phyloP scores from a whole-genome alignment of 2,888 invertebrate species.

The Pristionchus entomophagus region DNA sequence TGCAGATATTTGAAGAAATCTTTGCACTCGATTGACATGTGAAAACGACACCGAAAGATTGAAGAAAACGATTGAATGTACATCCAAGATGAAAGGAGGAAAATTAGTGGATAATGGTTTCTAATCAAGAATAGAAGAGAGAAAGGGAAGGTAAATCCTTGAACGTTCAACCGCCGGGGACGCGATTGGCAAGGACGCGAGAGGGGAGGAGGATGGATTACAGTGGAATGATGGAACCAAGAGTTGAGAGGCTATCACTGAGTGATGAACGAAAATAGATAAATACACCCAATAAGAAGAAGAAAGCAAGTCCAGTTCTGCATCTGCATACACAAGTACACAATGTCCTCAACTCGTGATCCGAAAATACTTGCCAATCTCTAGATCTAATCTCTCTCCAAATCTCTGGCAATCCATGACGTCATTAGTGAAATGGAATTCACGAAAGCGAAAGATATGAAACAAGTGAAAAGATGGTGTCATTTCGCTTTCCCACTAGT shows the following conservation, averaged over 20 bases:
- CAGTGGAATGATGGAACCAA: conserved; percentile 3
- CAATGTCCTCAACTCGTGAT: neutral
- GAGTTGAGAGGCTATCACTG: neutral
- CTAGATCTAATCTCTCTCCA: neutral
- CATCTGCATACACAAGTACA: too few species aligned
- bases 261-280: too few species aligned
- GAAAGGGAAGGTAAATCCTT: neutral
- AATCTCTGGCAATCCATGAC: neutral
- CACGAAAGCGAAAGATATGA: neutral
- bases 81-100: neutral
- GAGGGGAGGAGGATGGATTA: conserved; percentile 8
- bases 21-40: neutral
- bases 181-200: conserved; percentile 8
- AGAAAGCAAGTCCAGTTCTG: too few species aligned
- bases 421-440: neutral
- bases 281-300: too few species aligned
- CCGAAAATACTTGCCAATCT: neutral
- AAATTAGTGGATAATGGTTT: too few species aligned
- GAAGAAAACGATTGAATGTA: neutral
- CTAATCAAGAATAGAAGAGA: neutral
- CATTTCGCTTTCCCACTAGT: neutral
- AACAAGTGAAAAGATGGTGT: neutral
- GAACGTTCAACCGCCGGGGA: neutral
- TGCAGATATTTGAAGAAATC: neutral
- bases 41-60: neutral